These are phyloP conservation scores for Rhynchophorus ferrugineus DNA, from an alignment of 1,140 invertebrate genomes.

Conservation along the genomic window DNA sequence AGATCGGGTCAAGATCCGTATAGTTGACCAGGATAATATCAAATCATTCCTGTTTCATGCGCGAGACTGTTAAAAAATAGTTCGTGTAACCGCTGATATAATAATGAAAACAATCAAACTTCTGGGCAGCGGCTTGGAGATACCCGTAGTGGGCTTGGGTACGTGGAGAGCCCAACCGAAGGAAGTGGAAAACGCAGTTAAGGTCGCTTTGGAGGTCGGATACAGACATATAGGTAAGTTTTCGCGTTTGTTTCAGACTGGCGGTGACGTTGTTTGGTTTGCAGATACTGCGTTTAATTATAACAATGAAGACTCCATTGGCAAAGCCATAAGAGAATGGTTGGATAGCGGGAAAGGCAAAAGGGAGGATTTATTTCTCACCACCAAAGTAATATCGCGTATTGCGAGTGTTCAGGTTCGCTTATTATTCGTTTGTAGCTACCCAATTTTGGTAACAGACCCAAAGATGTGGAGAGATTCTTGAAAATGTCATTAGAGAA, in stretches of 20 bases:
- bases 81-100: neutral
- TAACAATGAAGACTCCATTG: conserved; percentile 56
- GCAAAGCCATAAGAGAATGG: conserved; percentile 50
- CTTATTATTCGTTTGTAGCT: conserved; percentile 42
- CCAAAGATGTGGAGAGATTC: conserved; percentile 51
- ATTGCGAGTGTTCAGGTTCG: no score
- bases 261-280: conserved; percentile 7
- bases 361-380: conserved; percentile 58
- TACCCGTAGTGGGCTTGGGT: conserved; percentile 54
- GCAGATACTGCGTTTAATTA: conserved; percentile 57
- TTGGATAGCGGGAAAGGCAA: conserved; percentile 47
- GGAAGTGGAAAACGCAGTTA: conserved; percentile 48
- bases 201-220: conserved; percentile 48
- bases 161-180: conserved; percentile 54
- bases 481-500: conserved; percentile 51
- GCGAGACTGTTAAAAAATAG: neutral
- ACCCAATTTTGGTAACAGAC: conserved; percentile 48
- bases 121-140: conserved; percentile 34
- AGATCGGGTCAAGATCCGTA: neutral
- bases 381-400: conserved; percentile 56
- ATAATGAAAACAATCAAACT: conserved; percentile 28
- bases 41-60: neutral
- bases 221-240: conserved; percentile 51
- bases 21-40: conserved; percentile 8
- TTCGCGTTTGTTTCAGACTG: neutral